These are phyloP conservation scores for Mobula hypostoma DNA, from an alignment of 2,113 vertebrate species.

Conservation along the genomic window DNA sequence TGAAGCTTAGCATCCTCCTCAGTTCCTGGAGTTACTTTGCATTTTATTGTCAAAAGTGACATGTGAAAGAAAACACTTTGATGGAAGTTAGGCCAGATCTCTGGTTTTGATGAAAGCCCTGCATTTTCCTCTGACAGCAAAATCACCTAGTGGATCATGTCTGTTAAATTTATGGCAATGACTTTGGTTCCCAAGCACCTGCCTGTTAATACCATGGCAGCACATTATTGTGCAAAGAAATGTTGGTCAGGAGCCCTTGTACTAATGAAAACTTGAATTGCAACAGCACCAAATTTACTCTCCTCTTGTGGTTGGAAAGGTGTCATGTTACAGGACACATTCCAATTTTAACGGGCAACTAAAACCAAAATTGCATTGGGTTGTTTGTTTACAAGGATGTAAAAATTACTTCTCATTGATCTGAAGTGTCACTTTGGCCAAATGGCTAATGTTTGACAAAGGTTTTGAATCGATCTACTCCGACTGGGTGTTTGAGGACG, in stretches of 20 bases:
- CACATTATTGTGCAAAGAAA: not conserved
- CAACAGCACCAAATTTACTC: not conserved
- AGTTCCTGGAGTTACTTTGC: not conserved
- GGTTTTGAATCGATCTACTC: conserved; percentile 24
- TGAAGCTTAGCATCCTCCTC: not conserved
- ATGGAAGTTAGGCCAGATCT: not conserved
- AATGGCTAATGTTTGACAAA: conserved; percentile 18
- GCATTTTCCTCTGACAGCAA: not conserved
- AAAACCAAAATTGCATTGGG: not conserved
- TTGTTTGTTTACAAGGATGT: conserved; percentile 1
- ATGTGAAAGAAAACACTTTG: not conserved
- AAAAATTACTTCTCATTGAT: conserved; percentile 33
- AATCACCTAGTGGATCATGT: not conserved
- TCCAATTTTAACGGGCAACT: not conserved
- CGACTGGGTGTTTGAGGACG: not conserved
- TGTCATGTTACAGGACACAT: not conserved
- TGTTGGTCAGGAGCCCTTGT: not conserved
- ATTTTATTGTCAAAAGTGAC: not conserved
- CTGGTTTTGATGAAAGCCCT: not conserved
- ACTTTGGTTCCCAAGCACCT: not conserved
- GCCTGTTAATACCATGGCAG: not conserved
- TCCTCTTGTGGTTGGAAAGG: not conserved
- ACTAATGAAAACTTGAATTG: not conserved
- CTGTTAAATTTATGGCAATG: not conserved
- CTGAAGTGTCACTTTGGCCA: not conserved